Evolutionary conservation across 2,888 invertebrate genomes (phyloP).

Genomic region (Platycnemis pennipes): DNA sequence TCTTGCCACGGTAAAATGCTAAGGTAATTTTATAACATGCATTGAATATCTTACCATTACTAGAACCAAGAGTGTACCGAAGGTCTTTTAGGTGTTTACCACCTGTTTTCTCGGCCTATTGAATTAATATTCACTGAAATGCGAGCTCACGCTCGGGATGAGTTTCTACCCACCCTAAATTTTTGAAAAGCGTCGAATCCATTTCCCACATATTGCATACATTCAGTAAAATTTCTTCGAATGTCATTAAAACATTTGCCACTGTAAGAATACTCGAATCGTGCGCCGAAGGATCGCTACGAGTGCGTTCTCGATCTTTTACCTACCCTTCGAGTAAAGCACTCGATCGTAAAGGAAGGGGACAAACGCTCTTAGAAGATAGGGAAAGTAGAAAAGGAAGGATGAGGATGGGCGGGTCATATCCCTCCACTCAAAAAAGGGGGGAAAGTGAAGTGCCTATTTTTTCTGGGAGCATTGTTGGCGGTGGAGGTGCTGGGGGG

Average conservation of each 20-base stretch:
- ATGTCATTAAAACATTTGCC: background rate
- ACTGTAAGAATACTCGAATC: background rate
- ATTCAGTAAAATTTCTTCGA: no score
- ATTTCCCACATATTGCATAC: no score
- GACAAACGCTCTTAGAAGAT: background rate
- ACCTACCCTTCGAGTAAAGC: background rate
- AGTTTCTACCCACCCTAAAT: no score
- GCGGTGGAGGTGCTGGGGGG: background rate
- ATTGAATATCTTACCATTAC: no score
- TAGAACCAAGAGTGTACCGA: no score
- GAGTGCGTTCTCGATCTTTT: background rate
- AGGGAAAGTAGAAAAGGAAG: background rate
- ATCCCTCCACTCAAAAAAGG: background rate
- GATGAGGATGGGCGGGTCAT: background rate
- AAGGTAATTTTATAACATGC: no score
- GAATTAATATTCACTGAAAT: no score
- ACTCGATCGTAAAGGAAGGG: background rate
- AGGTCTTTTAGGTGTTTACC: no score
- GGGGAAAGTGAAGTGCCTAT: conserved; percentile 24
- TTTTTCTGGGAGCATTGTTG: background rate
- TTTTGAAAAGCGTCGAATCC: no score
- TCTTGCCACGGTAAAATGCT: no score
- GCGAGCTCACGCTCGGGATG: no score
- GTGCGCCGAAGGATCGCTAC: background rate
- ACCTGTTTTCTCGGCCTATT: no score